Percentiles rank a stretch among this genome's conserved stretches.
Conservation (phyloP, 2,113 vertebrate species). For the Crypturellus undulatus region DNA sequence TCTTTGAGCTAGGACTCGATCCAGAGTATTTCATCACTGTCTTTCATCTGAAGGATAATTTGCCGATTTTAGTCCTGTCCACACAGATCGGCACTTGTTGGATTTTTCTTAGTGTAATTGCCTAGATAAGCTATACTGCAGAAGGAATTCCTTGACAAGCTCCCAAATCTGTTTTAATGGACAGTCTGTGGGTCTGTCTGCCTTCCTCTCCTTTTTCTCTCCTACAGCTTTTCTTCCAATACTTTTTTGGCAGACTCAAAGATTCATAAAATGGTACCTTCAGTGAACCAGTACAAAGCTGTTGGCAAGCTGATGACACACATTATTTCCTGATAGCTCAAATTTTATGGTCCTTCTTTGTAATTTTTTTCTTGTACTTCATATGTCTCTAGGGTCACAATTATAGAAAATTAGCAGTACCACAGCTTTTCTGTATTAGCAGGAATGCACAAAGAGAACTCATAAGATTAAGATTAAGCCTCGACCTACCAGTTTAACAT, state of each 20-base stretch:
- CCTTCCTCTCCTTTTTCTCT: background rate
- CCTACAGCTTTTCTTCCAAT: background rate
- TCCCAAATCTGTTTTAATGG: slow-evolving; percentile 33
- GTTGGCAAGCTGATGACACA: background rate
- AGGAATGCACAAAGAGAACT: slow-evolving; percentile 49
- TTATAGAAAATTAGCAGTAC: slow-evolving; percentile 40
- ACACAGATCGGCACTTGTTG: slow-evolving; percentile 33
- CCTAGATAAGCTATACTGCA: slow-evolving; percentile 35
- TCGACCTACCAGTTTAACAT: background rate
- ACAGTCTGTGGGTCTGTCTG: background rate
- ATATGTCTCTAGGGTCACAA: slow-evolving; percentile 27
- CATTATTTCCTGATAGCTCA: background rate
- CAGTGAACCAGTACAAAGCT: background rate
- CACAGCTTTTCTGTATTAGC: slow-evolving; percentile 36
- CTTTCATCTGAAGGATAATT: background rate
- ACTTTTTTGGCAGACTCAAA: background rate
- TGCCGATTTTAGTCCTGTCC: background rate
- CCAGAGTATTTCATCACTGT: background rate
- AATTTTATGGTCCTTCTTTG: background rate
- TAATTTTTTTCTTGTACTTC: slow-evolving; percentile 1
- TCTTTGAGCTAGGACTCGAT: slow-evolving; percentile 11
- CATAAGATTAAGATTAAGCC: slow-evolving; percentile 42
- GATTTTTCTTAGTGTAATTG: slow-evolving; percentile 65
- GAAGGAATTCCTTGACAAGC: slow-evolving; percentile 65
- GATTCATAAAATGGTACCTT: background rate